phyloP scores from a whole-genome alignment of 2,113 vertebrate species.

The Paracyprichromis sp. region DNA sequence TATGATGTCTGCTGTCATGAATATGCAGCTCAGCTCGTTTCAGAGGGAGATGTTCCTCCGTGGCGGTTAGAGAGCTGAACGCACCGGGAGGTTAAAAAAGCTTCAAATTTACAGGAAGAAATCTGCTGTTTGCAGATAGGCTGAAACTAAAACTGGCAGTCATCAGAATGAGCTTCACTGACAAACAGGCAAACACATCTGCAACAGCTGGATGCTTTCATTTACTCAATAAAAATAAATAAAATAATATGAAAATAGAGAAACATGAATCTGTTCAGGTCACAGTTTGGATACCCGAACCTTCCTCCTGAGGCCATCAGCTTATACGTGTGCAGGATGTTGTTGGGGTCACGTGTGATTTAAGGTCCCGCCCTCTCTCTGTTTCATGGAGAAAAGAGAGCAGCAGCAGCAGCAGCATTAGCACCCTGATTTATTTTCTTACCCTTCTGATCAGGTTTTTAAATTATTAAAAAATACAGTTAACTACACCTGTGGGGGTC shows the following conservation, averaged over 20 bases:
- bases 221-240: not conserved
- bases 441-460: rapidly evolving
- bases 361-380: rapidly evolving
- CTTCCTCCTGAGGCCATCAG: not conserved
- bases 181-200: not conserved
- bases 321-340: not conserved
- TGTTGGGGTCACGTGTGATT: not conserved
- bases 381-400: rapidly evolving
- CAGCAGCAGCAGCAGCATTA: no score
- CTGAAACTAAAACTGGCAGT: rapidly evolving
- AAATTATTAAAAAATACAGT: rapidly evolving
- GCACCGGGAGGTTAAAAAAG: rapidly evolving
- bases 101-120: not conserved
- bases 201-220: not conserved
- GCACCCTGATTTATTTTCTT: rapidly evolving
- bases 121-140: rapidly evolving
- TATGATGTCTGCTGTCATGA: not conserved
- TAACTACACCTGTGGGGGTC: not conserved
- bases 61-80: rapidly evolving
- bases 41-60: rapidly evolving
- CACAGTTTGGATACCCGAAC: rapidly evolving
- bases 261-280: not conserved
- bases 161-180: not conserved
- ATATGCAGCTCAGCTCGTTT: not conserved
- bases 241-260: not conserved